Percentiles rank a stretch among this genome's conserved stretches.
Evolutionary conservation across 2,113 vertebrate species (phyloP).

Genomic region (Falco punctatus): DNA sequence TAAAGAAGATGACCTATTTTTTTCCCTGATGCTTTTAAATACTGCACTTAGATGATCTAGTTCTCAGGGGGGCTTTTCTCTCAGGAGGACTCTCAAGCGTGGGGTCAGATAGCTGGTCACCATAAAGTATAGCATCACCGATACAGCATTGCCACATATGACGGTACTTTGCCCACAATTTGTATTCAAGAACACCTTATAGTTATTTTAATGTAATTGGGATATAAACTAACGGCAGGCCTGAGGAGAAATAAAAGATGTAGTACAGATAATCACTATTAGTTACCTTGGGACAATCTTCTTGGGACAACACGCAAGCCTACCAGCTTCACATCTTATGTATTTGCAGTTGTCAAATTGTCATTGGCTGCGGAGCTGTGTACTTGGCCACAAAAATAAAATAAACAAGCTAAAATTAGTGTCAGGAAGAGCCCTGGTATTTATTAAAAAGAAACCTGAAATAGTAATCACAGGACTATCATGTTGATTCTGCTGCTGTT

Average conservation of each 20-base stretch:
- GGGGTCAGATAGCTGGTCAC: neutral
- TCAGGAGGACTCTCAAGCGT: neutral
- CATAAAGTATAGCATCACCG: neutral
- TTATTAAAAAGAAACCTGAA: constrained; percentile 27
- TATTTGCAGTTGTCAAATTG: constrained; percentile 2
- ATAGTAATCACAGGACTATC: neutral
- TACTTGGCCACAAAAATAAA: neutral
- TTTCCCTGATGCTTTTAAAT: neutral
- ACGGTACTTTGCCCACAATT: neutral
- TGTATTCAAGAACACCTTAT: neutral
- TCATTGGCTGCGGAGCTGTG: neutral
- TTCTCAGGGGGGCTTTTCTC: neutral
- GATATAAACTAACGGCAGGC: neutral
- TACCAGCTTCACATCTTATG: neutral
- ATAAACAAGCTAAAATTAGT: neutral
- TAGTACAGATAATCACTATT: neutral
- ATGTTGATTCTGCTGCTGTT: neutral
- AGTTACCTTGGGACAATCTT: neutral
- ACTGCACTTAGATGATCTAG: neutral
- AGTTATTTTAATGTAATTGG: neutral
- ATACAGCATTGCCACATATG: neutral
- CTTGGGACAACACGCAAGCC: neutral
- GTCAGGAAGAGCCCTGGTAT: neutral
- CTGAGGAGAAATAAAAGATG: neutral
- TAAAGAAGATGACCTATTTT: neutral